Percentiles rank a stretch among this genome's conserved stretches.
Conservation (phyloP, 2,797 vertebrate species). For the Thripadectes ignobilis region DNA sequence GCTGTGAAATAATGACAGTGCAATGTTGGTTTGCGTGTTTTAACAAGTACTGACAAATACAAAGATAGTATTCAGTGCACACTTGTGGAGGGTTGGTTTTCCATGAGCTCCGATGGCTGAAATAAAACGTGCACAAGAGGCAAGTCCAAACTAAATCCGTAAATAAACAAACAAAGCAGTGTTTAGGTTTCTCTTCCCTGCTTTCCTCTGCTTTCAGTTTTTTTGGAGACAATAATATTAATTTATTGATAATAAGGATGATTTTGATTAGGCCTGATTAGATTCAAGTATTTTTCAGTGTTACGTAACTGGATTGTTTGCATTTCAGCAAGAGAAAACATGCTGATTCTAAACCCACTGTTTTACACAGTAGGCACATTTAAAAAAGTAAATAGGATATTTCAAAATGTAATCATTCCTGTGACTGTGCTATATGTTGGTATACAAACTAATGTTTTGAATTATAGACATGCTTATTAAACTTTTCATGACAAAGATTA, state of each 20-base stretch:
- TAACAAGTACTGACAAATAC: neutral
- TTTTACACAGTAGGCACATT: neutral
- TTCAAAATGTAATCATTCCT: neutral
- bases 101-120: neutral
- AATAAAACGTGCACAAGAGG: neutral
- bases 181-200: neutral
- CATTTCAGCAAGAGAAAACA: neutral
- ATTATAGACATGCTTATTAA: neutral
- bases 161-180: neutral
- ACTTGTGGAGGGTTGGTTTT: neutral
- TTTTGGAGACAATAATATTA: neutral
- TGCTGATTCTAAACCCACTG: neutral
- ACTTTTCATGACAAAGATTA: neutral
- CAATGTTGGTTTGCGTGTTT: neutral
- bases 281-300: neutral
- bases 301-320: neutral
- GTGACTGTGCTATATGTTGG: neutral
- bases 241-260: neutral
- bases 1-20: neutral
- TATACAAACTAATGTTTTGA: neutral
- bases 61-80: neutral
- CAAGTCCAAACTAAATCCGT: neutral
- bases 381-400: neutral
- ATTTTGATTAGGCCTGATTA: neutral
- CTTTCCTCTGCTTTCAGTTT: neutral